A percentile compares a stretch with the other conserved stretches of the same genome.
Evolutionary conservation across 2,113 vertebrate genomes (phyloP).

Genomic region (Erythrolamprus reginae): DNA sequence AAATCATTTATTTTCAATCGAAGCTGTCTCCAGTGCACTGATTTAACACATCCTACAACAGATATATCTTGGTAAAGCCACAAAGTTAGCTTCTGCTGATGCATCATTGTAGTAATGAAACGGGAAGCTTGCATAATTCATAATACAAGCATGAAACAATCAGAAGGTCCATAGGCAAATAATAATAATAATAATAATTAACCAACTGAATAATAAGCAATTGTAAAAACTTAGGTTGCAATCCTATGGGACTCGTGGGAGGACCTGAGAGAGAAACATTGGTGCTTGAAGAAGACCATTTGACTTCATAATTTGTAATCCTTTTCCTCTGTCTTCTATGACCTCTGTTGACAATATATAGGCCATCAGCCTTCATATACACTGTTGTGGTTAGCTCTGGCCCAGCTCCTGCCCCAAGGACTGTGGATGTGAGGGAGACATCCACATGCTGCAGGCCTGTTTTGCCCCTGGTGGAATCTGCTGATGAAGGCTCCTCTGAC

Average conservation of each 20-base stretch:
- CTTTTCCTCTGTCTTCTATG: background rate
- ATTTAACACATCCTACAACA: background rate
- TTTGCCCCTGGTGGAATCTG: too few species aligned
- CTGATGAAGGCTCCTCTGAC: too few species aligned
- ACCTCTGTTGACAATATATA: background rate
- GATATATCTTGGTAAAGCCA: background rate
- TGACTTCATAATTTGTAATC: background rate
- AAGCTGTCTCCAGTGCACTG: too few species aligned
- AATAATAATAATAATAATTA: too few species aligned
- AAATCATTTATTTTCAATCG: too few species aligned
- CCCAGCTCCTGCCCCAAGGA: too few species aligned
- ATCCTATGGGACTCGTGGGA: background rate
- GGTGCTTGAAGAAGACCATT: background rate
- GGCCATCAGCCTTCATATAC: too few species aligned
- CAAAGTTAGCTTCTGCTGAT: background rate
- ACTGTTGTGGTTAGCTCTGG: too few species aligned
- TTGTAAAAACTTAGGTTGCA: background rate
- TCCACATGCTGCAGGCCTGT: too few species aligned
- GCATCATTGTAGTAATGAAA: background rate
- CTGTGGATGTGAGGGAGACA: too few species aligned
- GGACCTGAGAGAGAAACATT: background rate
- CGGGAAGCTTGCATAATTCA: background rate
- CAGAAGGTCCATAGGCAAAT: background rate
- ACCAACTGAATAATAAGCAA: background rate
- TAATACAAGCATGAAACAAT: slow-evolving; percentile 8